These are phyloP conservation scores for Morus bassanus DNA, from an alignment of 2,797 vertebrate species.

Conservation along the genomic window DNA sequence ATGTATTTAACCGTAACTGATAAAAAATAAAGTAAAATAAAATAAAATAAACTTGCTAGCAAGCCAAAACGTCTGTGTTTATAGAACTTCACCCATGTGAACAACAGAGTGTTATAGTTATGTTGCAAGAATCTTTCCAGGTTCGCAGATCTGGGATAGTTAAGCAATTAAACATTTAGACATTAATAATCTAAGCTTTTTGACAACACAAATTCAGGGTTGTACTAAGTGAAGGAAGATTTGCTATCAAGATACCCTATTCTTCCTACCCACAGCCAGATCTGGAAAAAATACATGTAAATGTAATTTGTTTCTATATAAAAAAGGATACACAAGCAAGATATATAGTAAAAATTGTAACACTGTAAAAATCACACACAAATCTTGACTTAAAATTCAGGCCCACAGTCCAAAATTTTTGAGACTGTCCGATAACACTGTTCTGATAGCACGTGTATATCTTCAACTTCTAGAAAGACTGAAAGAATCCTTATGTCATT, in stretches of 20 bases:
- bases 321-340: neutral
- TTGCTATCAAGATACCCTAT: neutral
- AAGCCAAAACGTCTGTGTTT: neutral
- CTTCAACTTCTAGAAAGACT: neutral
- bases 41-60: neutral
- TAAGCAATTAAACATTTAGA: neutral
- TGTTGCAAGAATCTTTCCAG: neutral
- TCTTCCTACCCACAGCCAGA: neutral
- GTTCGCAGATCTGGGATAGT: neutral
- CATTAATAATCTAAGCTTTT: neutral
- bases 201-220: neutral
- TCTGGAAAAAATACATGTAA: neutral
- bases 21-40: neutral
- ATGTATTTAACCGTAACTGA: neutral
- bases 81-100: neutral
- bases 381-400: neutral
- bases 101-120: neutral
- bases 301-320: neutral
- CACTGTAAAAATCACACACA: neutral
- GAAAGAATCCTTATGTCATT: neutral
- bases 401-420: neutral
- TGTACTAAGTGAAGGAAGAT: neutral
- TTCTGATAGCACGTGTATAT: rapidly evolving
- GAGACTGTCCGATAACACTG: neutral
- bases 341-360: neutral